Evolutionary conservation across 92 coral and sea anemone species (phyloP).

Genomic region (Montipora capitata): DNA sequence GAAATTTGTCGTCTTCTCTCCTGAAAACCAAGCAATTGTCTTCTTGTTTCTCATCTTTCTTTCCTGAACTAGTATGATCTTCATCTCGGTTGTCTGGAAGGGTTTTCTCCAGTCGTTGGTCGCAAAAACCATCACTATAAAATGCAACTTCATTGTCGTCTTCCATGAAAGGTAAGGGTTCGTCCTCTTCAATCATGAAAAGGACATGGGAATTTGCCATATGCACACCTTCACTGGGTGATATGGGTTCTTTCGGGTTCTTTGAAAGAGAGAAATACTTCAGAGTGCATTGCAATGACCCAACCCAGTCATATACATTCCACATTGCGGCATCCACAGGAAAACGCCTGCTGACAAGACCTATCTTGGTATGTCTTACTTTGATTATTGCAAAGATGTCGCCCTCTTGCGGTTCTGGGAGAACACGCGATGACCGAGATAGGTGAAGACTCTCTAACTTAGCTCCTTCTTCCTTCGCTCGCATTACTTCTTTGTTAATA

Average conservation of each 20-base stretch:
- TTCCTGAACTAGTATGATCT: background rate
- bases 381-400: background rate
- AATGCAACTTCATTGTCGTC: slow-evolving; percentile 4
- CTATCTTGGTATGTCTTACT: background rate
- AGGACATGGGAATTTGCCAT: background rate
- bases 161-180: background rate
- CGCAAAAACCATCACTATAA: background rate
- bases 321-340: slow-evolving; percentile 14
- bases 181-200: background rate
- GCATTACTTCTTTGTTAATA: background rate
- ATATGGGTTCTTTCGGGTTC: background rate
- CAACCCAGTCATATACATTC: slow-evolving; percentile 33
- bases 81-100: background rate
- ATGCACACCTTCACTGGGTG: slow-evolving; percentile 13
- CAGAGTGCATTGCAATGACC: background rate
- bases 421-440: background rate
- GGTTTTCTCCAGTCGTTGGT: background rate
- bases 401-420: background rate
- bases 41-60: background rate
- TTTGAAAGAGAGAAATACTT: slow-evolving; percentile 1
- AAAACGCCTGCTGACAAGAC: slow-evolving; percentile 5
- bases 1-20: background rate
- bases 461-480: slow-evolving; percentile 2
- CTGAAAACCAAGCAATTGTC: background rate
- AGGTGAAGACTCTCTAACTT: background rate